Percentiles rank a stretch among this genome's conserved stretches.
Evolutionary conservation across 2,113 vertebrate genomes (phyloP).

Genomic region (Vulpes ferrilata): DNA sequence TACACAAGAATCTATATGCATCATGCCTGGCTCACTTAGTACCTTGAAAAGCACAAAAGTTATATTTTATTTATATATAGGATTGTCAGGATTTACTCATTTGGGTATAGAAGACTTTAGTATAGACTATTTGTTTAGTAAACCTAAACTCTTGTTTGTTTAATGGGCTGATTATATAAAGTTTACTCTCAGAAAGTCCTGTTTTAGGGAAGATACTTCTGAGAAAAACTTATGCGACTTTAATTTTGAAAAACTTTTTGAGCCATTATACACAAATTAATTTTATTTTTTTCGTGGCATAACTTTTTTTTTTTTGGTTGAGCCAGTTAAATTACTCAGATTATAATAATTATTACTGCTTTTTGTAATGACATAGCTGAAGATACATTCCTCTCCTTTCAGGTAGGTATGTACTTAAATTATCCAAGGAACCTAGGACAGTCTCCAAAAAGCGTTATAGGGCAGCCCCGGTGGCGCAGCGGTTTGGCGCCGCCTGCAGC

Average conservation of each 20-base stretch:
- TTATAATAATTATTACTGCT: constrained; percentile 14
- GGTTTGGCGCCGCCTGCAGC: too few relatives aligned
- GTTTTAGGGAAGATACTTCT: neutral
- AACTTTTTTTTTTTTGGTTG: neutral
- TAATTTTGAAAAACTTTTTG: constrained; percentile 26
- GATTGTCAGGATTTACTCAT: constrained; percentile 3
- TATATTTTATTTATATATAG: neutral
- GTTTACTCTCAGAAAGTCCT: neutral
- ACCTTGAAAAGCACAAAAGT: neutral
- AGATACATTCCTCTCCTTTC: neutral
- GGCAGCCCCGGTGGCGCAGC: too few relatives aligned
- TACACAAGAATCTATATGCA: neutral
- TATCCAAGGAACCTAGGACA: constrained; percentile 41
- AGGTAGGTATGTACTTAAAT: neutral
- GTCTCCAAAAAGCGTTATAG: neutral
- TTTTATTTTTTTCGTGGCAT: neutral
- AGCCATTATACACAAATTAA: neutral
- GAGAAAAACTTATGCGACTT: neutral
- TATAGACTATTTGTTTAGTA: neutral
- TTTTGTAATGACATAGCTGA: neutral
- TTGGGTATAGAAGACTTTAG: neutral
- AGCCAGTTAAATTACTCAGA: neutral
- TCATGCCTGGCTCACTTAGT: neutral
- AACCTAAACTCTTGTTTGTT: neutral
- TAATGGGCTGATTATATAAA: neutral